Base-by-base conservation (phyloP, 2,113 vertebrate genomes). In the Monarcha castaneiventris region DNA sequence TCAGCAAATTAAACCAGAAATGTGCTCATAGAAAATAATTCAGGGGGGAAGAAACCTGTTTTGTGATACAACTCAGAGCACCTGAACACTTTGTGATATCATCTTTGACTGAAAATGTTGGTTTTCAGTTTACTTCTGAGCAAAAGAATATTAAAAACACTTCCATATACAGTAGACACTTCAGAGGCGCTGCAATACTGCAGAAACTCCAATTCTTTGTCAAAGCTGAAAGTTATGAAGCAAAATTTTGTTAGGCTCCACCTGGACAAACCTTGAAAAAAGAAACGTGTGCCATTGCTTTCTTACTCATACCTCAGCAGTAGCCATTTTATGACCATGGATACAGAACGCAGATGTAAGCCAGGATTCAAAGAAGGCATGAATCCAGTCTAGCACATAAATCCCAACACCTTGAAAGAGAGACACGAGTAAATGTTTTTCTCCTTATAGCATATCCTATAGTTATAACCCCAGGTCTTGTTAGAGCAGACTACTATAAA, bases 201-300 rank as follows among this genome's bases (percentile, higher is more conserved):
- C 52, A 87, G 39, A 23, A 93, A 81, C 6, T 62, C 44, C 15
- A 86, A 37, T 61, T 88, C n/a, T 81, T 33, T 91, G 69, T 75
- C 48, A 73, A 77, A 92, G n/a, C 4, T 63, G 55, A 78, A 88
- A 92, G 25, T 59, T 75, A 52, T 30, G 11, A 81, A 72, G 73
- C 33, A 90, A 80, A 81, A 87, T 63, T 30, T 75, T 78, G 61
- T 72, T 29, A 71, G 41, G 8, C 3, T 91, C 37, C 78, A 92
- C 76, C 66, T 92, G 76, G 52, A 68, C 67, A 94, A 92, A 95
- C 37, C 41, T 76, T 72, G n/a, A 44, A 72, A 93, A 89, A 93
- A 51, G 15, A 87, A 89, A 90, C 44, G 39, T 54, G 44, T 92
- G 61, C 33, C 52, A 46, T 46, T 84, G 56, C 49, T 89, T 77